Percentiles rank a stretch among this genome's conserved stretches.
These are phyloP conservation scores for Sebastes matsubarae DNA, from an alignment of 2,797 vertebrate genomes.

Conservation along the genomic window DNA sequence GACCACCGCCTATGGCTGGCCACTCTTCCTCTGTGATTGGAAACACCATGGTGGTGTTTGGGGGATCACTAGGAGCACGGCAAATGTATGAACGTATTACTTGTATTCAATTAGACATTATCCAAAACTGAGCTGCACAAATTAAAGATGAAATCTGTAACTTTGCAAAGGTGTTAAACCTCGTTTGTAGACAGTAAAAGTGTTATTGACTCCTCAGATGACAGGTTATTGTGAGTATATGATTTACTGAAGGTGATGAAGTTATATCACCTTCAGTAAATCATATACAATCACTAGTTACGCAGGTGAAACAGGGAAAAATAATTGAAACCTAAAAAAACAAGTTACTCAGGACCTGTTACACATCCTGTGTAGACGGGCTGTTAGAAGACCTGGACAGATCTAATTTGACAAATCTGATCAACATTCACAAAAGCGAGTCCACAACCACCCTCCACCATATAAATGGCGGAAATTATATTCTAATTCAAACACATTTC, in stretches of 20 bases:
- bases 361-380: background rate
- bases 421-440: background rate
- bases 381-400: background rate
- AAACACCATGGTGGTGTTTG: constrained; percentile 97
- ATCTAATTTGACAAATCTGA: background rate
- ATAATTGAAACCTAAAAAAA: background rate
- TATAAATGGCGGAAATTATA: background rate
- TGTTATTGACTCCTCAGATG: background rate
- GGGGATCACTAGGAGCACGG: constrained; percentile 95
- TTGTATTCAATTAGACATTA: background rate
- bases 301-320: background rate
- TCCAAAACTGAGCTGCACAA: background rate
- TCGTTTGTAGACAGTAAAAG: background rate
- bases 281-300: background rate
- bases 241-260: background rate
- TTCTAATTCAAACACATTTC: background rate
- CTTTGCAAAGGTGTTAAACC: background rate
- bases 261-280: background rate
- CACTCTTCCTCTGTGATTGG: constrained; percentile 96
- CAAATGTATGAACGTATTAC: constrained; percentile 86
- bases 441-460: background rate
- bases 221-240: background rate
- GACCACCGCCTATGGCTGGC: constrained; percentile 97
- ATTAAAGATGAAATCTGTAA: background rate
- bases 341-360: background rate